phyloP scores from a whole-genome alignment of 2,797 vertebrate genomes.

The Lithobates sylvaticus region DNA sequence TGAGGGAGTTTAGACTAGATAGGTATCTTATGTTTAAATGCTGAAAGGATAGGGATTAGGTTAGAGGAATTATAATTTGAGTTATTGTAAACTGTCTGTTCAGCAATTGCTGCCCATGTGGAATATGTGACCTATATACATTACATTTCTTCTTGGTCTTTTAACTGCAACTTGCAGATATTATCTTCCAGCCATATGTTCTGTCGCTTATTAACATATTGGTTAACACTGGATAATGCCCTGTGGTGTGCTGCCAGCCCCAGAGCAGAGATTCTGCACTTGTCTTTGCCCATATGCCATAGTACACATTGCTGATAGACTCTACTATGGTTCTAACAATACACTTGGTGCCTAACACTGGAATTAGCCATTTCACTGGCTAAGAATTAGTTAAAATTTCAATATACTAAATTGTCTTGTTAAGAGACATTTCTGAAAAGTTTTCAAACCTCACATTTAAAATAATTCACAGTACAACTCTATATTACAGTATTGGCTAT shows the following conservation, averaged over 20 bases:
- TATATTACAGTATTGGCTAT: no score
- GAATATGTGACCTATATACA: not conserved
- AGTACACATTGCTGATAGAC: not conserved
- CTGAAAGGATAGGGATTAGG: no score
- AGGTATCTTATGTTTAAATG: no score
- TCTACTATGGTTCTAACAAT: not conserved
- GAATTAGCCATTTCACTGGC: not conserved
- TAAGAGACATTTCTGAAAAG: no score
- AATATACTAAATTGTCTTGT: no score
- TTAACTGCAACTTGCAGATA: not conserved
- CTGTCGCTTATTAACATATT: slow-evolving; percentile 5
- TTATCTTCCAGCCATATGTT: slow-evolving; percentile 13
- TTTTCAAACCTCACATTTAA: no score
- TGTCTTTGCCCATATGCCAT: not conserved
- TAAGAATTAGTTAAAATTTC: no score
- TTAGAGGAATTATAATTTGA: no score
- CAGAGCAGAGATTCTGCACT: not conserved
- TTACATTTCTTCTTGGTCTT: not conserved
- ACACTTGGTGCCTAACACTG: not conserved
- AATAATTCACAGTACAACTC: no score
- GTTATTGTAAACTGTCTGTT: no score
- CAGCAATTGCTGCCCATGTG: no score
- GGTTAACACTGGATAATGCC: not conserved
- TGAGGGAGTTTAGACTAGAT: no score
- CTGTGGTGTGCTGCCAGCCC: not conserved